Conservation (phyloP, 2,797 vertebrate genomes). For the Sciaenops ocellatus region DNA sequence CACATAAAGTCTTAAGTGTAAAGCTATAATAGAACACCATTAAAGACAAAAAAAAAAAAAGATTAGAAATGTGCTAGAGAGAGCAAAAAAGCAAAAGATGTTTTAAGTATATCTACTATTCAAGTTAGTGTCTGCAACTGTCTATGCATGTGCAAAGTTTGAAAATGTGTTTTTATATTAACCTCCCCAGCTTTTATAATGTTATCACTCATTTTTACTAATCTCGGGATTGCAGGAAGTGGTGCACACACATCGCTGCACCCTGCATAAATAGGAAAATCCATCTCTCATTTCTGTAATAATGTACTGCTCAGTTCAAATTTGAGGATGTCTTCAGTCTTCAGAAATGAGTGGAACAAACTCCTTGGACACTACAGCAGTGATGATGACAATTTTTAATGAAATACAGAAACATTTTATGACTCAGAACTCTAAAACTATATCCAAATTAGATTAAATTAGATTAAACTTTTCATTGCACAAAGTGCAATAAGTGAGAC, state of each 20-base stretch:
- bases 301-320: not conserved
- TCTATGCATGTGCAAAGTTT: not conserved
- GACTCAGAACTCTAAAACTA: not conserved
- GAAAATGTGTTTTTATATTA: not conserved
- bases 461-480: too few species aligned
- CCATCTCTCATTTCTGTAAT: not conserved
- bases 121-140: not conserved
- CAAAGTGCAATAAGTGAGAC: too few species aligned
- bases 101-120: not conserved
- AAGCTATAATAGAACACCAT: not conserved
- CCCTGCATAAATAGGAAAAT: not conserved
- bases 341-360: not conserved
- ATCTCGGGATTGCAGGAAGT: not conserved
- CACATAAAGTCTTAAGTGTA: not conserved
- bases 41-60: not conserved
- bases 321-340: not conserved
- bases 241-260: not conserved
- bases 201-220: not conserved
- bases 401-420: not conserved
- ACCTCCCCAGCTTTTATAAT: too few species aligned
- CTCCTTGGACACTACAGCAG: not conserved
- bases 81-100: not conserved
- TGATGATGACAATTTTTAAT: not conserved
- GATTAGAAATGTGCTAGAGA: not conserved
- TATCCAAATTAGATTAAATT: not conserved